A percentile compares a stretch with the other conserved stretches of the same genome.
Conservation (phyloP, 1,140 invertebrate genomes). For the Pseudomyrmex dendroicus region DNA sequence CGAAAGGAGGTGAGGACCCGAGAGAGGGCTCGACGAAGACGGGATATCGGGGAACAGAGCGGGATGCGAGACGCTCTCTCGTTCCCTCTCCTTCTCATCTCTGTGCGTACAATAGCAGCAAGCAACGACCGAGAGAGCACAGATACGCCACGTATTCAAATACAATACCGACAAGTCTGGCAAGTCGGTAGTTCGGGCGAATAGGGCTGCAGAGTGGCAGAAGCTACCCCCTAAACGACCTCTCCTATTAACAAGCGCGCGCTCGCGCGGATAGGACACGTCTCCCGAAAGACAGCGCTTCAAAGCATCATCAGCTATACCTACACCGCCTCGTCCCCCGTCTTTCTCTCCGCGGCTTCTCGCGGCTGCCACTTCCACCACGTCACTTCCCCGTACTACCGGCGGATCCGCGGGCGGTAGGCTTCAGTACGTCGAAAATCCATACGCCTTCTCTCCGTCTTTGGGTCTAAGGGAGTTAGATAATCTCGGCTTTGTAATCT, state of each 20-base stretch:
- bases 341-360: constrained; percentile 20
- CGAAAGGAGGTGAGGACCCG: constrained; percentile 21
- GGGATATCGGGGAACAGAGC: constrained; percentile 44
- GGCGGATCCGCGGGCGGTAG: constrained; percentile 62
- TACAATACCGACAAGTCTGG: constrained; percentile 82
- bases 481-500: constrained; percentile 83
- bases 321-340: not conserved
- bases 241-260: constrained; percentile 83
- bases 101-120: constrained; percentile 75
- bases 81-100: constrained; percentile 6
- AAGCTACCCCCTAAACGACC: constrained; percentile 74
- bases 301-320: constrained; percentile 75
- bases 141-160: constrained; percentile 84
- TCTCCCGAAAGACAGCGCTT: constrained; percentile 83
- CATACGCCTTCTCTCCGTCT: constrained; percentile 72
- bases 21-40: constrained; percentile 11
- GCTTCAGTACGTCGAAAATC: constrained; percentile 76
- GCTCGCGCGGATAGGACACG: constrained; percentile 82
- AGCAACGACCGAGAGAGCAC: constrained; percentile 72
- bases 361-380: constrained; percentile 61
- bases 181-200: constrained; percentile 77
- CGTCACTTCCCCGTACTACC: constrained; percentile 69
- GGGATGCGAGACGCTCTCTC: constrained; percentile 50
- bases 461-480: constrained; percentile 77
- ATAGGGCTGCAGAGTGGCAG: constrained; percentile 61